A percentile compares a stretch with the other conserved stretches of the same genome.
Evolutionary conservation across 2,888 invertebrate genomes (phyloP).

Genomic region (Pristionchus exspectatus): DNA sequence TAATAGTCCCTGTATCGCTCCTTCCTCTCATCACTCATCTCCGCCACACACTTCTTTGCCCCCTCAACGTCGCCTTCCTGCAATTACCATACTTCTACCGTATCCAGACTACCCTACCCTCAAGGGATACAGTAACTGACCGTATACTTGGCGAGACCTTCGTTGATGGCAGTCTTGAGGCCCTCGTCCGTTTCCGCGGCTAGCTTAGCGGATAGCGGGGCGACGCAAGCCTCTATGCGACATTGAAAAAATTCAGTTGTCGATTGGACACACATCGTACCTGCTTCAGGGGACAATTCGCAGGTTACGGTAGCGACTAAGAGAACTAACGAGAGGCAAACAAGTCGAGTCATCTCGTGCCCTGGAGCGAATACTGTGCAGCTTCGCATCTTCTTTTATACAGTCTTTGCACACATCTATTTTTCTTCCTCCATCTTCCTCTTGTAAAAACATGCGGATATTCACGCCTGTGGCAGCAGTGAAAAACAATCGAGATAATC

Average conservation of each 20-base stretch:
- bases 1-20: conserved; percentile 3
- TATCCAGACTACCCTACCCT: neutral
- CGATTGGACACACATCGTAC: neutral
- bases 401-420: neutral
- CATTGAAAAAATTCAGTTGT: neutral
- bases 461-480: neutral
- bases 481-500: neutral
- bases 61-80: neutral
- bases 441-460: neutral
- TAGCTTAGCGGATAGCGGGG: neutral
- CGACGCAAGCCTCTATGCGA: neutral
- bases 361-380: neutral
- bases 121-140: conserved; percentile 1
- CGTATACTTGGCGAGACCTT: neutral
- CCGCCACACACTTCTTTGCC: neutral
- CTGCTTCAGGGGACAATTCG: neutral
- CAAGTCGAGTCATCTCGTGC: neutral
- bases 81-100: neutral
- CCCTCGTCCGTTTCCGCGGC: conserved; percentile 4
- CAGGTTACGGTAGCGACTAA: neutral
- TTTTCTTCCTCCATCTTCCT: neutral
- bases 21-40: neutral
- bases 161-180: neutral
- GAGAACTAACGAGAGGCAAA: neutral
- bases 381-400: neutral